Percentiles rank a stretch among this genome's conserved stretches.
These are phyloP conservation scores for Fopius arisanus DNA, from an alignment of 1,140 invertebrate genomes.

Conservation along the genomic window DNA sequence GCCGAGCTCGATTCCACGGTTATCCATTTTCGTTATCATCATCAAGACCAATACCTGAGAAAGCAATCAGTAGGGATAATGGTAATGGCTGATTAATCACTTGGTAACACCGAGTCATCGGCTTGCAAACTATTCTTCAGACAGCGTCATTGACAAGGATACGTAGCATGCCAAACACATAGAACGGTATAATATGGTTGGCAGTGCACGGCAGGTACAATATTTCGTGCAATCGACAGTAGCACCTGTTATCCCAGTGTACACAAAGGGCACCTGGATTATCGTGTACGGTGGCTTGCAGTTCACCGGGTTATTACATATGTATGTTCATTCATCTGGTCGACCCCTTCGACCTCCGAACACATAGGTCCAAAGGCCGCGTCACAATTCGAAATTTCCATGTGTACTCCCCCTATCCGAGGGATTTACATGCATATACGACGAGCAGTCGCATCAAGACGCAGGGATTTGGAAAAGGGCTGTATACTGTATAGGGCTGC, in stretches of 20 bases:
- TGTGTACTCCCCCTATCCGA: conserved; percentile 2
- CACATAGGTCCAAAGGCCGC: conserved; percentile 7
- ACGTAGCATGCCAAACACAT: conserved; percentile 23
- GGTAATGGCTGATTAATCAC: too few species aligned
- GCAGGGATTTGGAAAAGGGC: not conserved
- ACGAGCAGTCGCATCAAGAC: not conserved
- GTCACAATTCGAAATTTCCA: conserved; percentile 15
- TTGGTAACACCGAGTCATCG: not conserved
- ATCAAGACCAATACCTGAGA: too few species aligned
- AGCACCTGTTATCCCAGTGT: conserved; percentile 29
- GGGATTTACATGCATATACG: conserved; percentile 16
- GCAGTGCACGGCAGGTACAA: not conserved
- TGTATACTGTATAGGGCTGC: not conserved
- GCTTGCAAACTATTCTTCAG: not conserved
- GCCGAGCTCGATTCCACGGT: too few species aligned
- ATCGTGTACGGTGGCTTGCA: conserved; percentile 14
- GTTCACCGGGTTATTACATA: conserved; percentile 26
- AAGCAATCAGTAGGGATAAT: too few species aligned
- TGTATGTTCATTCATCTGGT: conserved; percentile 29
- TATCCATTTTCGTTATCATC: not conserved
- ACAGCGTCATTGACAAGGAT: not conserved
- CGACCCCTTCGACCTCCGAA: not conserved
- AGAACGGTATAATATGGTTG: conserved; percentile 14
- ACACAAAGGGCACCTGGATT: conserved; percentile 25
- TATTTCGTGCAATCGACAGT: conserved; percentile 31